Evolutionary conservation across 2,113 vertebrate species (phyloP).

Genomic region (Corydoras sp.): DNA sequence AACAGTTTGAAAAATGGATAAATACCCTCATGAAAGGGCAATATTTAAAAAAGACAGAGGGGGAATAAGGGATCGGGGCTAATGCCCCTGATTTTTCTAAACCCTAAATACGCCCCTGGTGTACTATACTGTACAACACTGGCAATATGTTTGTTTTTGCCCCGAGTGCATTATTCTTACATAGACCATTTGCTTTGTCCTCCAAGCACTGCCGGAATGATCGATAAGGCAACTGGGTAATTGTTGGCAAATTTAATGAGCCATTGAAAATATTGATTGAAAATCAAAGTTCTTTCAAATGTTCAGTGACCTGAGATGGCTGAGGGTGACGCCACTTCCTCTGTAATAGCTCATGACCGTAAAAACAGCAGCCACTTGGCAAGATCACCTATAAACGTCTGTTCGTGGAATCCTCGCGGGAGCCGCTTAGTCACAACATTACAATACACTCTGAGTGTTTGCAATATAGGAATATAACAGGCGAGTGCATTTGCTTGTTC

Average conservation of each 20-base stretch:
- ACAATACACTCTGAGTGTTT: slow-evolving; percentile 16
- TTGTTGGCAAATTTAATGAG: slow-evolving; percentile 31
- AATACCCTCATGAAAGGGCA: no score
- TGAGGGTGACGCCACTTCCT: slow-evolving; percentile 2
- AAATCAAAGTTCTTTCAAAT: slow-evolving; percentile 28
- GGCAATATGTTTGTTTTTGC: neutral
- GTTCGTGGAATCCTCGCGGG: neutral
- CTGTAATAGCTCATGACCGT: slow-evolving; percentile 1
- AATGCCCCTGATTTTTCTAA: no score
- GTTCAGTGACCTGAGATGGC: neutral
- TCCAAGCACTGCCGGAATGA: slow-evolving; percentile 10
- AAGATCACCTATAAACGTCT: neutral
- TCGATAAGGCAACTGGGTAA: slow-evolving; percentile 13
- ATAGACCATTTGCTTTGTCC: slow-evolving; percentile 4
- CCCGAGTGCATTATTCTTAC: neutral
- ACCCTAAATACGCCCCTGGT: no score
- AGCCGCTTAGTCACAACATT: slow-evolving; percentile 1
- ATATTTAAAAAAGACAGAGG: no score
- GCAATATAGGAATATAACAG: slow-evolving; percentile 28
- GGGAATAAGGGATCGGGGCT: no score
- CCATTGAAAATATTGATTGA: slow-evolving; percentile 37
- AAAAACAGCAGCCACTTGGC: slow-evolving; percentile 13
- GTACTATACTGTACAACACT: neutral
- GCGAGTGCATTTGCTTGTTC: slow-evolving; percentile 32
- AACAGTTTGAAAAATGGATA: no score